A percentile compares a stretch with the other conserved stretches of the same genome.
Evolutionary conservation across 2,797 vertebrate genomes (phyloP).

Genomic region (Lepilemur septentrionalis): DNA sequence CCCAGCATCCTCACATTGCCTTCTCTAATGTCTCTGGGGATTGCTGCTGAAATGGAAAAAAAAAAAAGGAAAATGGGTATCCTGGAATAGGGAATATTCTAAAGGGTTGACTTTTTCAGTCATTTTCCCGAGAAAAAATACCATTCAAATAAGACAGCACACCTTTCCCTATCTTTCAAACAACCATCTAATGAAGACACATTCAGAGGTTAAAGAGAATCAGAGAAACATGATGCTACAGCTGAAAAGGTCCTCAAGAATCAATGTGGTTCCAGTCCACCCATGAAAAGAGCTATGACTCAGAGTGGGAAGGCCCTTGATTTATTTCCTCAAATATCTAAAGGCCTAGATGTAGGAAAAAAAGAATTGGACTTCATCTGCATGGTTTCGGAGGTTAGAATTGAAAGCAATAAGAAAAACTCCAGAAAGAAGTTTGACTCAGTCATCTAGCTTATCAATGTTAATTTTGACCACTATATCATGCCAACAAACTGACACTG

Average conservation of each 20-base stretch:
- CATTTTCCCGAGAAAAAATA: background rate
- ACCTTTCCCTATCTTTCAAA: background rate
- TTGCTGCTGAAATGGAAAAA: conserved; percentile 33
- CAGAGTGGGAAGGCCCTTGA: background rate
- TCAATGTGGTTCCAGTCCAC: background rate
- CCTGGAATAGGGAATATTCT: background rate
- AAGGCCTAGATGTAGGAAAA: background rate
- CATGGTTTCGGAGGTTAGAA: background rate
- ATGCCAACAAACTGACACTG: background rate
- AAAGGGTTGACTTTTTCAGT: background rate
- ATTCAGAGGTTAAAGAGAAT: background rate
- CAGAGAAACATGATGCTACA: background rate
- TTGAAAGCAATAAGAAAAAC: background rate
- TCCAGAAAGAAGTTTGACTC: background rate
- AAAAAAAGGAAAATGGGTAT: background rate
- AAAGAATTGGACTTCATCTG: background rate
- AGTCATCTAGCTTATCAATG: background rate
- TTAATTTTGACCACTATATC: background rate
- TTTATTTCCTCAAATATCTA: background rate
- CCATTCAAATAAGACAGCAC: background rate
- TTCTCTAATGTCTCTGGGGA: conserved; percentile 38
- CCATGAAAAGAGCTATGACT: conserved; percentile 4
- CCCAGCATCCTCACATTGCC: conserved; percentile 80
- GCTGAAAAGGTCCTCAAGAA: background rate
- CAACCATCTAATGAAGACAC: background rate